A percentile compares a stretch with the other conserved stretches of the same genome.
phyloP scores from a whole-genome alignment of 92 coral and sea anemone genomes.

The Hydrozoanthus gracilis region DNA sequence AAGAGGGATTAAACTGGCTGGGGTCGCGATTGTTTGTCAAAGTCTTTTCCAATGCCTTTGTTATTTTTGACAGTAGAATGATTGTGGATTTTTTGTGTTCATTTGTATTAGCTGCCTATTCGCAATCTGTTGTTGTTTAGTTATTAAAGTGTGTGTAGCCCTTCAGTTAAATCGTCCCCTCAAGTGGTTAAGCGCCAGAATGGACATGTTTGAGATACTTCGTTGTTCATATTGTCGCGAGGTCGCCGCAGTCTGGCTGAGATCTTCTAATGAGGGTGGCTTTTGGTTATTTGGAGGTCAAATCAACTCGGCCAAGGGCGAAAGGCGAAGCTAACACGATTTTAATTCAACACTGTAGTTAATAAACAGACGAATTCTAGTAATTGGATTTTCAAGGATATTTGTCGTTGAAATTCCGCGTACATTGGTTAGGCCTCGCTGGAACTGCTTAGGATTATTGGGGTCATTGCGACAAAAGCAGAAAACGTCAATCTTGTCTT shows the following conservation, averaged over 20 bases:
- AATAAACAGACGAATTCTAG: not conserved
- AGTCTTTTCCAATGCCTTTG: slow-evolving; percentile 19
- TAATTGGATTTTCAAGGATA: slow-evolving; percentile 29
- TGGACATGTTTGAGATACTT: slow-evolving; percentile 26
- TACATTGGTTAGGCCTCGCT: not conserved
- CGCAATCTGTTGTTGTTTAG: slow-evolving; percentile 42
- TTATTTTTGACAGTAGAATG: slow-evolving; percentile 23
- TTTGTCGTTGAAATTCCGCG: slow-evolving; percentile 18
- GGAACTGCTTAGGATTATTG: not conserved
- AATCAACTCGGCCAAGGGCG: not conserved
- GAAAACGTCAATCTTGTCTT: not conserved
- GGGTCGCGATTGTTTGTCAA: slow-evolving; percentile 47
- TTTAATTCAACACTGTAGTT: not conserved
- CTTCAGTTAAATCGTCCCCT: slow-evolving; percentile 10
- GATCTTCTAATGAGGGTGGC: slow-evolving; percentile 22
- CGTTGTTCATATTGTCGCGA: not conserved
- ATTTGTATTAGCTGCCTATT: slow-evolving; percentile 11
- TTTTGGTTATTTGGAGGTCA: slow-evolving; percentile 32
- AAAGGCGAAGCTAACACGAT: not conserved
- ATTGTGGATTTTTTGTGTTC: slow-evolving; percentile 3
- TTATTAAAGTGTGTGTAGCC: slow-evolving; percentile 7
- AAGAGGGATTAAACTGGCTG: slow-evolving; percentile 33
- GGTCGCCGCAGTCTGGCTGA: slow-evolving; percentile 28
- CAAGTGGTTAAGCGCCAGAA: not conserved
- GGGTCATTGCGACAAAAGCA: not conserved